A percentile compares a stretch with the other conserved stretches of the same genome.
phyloP scores from a whole-genome alignment of 2,797 vertebrate species.

The Hozukius guyotensis region DNA sequence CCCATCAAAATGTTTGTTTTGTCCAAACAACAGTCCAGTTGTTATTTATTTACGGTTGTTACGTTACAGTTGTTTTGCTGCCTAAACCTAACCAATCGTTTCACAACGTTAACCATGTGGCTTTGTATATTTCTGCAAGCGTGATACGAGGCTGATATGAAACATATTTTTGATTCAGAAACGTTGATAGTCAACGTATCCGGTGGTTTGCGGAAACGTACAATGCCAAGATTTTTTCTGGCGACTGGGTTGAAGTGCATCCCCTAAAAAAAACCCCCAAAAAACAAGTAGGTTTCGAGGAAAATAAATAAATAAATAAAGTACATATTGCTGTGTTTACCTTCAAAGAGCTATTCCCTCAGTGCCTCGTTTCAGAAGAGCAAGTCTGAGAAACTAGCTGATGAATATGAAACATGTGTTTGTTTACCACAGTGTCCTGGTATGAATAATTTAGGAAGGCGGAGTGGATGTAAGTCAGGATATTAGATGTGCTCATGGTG shows the following conservation, averaged over 20 bases:
- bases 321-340: not conserved
- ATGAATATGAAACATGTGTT: constrained; percentile 14
- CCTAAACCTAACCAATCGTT: no score
- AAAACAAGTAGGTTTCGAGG: not conserved
- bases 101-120: no score
- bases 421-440: constrained; percentile 10
- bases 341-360: not conserved
- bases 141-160: no score
- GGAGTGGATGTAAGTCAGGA: constrained; percentile 9
- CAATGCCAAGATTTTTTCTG: not conserved
- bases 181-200: no score
- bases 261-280: not conserved
- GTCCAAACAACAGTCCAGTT: no score
- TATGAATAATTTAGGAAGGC: constrained; percentile 16
- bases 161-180: no score
- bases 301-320: not conserved
- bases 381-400: not conserved
- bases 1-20: no score
- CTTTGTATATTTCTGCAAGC: no score
- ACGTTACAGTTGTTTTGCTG: accelerated
- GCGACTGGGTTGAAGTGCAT: not conserved
- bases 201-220: no score
- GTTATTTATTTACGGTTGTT: no score
- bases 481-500: not conserved
- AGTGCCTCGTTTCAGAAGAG: not conserved